These are phyloP conservation scores for Lithobates pipiens DNA, from an alignment of 2,797 vertebrate genomes.

Conservation along the genomic window DNA sequence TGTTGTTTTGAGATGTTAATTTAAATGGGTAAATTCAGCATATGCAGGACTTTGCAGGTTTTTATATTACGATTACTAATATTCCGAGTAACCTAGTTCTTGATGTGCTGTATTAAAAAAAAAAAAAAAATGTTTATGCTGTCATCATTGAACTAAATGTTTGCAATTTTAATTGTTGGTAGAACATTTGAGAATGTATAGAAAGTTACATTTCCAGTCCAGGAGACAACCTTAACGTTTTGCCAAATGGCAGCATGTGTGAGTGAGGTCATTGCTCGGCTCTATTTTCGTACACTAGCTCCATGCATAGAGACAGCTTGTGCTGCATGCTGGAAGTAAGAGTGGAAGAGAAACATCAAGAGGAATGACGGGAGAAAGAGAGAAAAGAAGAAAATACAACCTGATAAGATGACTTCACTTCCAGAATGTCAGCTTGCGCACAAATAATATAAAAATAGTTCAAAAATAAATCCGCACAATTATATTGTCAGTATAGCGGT, in stretches of 20 bases:
- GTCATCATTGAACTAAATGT: background rate
- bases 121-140: too few species aligned
- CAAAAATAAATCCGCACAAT: background rate
- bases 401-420: conserved; percentile 23
- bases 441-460: background rate
- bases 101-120: background rate
- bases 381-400: background rate
- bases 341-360: conserved; percentile 38
- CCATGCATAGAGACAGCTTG: conserved; percentile 78
- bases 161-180: background rate
- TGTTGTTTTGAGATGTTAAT: background rate
- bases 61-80: background rate
- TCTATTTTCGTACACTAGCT: conserved; percentile 87
- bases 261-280: conserved; percentile 80
- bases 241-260: conserved; percentile 70
- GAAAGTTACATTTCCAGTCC: conserved; percentile 36
- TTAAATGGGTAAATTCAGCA: background rate
- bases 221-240: conserved; percentile 62
- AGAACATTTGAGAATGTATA: background rate
- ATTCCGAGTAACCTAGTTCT: background rate
- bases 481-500: background rate
- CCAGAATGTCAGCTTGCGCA: background rate
- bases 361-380: conserved; percentile 2
- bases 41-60: background rate
- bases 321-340: conserved; percentile 59